A percentile compares a stretch with the other conserved stretches of the same genome.
Conservation (phyloP, 1,140 invertebrate species). For the Octopus sinensis region DNA sequence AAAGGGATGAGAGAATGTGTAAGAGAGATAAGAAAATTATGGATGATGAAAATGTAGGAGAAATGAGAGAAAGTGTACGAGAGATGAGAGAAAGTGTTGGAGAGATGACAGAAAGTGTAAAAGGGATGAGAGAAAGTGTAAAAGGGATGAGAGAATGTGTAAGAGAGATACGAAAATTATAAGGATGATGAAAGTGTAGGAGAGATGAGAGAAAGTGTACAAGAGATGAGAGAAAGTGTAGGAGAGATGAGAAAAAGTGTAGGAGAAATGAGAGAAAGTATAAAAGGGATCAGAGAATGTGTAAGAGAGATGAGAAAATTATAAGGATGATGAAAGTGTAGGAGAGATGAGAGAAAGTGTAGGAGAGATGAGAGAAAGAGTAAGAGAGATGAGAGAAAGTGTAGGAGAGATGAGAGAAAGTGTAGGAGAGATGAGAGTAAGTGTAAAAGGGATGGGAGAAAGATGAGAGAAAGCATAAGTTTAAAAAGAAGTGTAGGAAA, state of each 20-base stretch:
- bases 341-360: neutral
- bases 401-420: slow-evolving; percentile 9
- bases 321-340: neutral
- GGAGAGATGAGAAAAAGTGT: neutral
- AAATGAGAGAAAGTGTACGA: neutral
- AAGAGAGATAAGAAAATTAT: neutral
- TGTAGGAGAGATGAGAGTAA: slow-evolving; percentile 18
- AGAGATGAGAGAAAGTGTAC: neutral
- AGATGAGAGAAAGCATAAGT: neutral
- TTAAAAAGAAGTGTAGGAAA: neutral
- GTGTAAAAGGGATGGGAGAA: neutral
- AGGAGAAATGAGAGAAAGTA: neutral
- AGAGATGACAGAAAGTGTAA: neutral
- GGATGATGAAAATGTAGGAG: neutral
- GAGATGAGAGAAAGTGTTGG: neutral
- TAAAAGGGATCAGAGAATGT: no score
- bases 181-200: neutral
- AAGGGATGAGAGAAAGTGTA: no score
- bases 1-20: neutral
- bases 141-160: no score
- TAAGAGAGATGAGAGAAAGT: slow-evolving; percentile 11
- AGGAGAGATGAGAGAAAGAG: neutral
- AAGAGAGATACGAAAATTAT: no score
- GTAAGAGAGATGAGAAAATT: no score
- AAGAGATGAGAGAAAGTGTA: neutral